phyloP scores from a whole-genome alignment of 2,888 invertebrate genomes.

The Lamproptera curius region DNA sequence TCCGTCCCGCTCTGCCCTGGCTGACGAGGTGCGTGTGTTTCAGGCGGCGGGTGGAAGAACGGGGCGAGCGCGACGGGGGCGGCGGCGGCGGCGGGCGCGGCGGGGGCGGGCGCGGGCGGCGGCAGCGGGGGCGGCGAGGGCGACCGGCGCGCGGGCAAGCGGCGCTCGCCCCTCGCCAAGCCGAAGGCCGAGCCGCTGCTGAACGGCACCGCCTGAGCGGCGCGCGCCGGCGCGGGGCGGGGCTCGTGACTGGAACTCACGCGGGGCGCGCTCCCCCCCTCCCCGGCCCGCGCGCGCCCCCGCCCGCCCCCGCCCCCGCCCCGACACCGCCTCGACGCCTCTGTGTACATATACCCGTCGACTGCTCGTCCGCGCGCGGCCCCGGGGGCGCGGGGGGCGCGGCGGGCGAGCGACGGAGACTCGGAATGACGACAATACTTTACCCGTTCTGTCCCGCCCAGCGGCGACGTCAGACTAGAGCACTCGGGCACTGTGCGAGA shows the following conservation, averaged over 20 bases:
- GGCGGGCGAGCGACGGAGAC: slow-evolving; percentile 48
- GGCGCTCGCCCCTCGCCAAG: slow-evolving; percentile 66
- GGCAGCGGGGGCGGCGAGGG: slow-evolving; percentile 27
- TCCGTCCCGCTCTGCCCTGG: too few relatives aligned
- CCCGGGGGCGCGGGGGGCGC: slow-evolving; percentile 44
- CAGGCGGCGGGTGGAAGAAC: slow-evolving; percentile 68
- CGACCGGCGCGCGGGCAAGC: slow-evolving; percentile 36
- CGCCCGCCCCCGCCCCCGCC: slow-evolving; percentile 34
- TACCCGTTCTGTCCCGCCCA: slow-evolving; percentile 28
- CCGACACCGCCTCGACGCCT: background rate
- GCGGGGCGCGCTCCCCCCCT: too few relatives aligned
- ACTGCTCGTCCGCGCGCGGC: background rate
- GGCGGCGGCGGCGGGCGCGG: slow-evolving; percentile 34
- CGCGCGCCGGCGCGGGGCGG: slow-evolving; percentile 22
- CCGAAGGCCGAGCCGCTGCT: slow-evolving; percentile 80
- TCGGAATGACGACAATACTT: slow-evolving; percentile 31
- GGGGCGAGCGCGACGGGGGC: slow-evolving; percentile 32
- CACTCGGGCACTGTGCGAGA: background rate
- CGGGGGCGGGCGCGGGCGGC: slow-evolving; percentile 35
- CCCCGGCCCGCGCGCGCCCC: slow-evolving; percentile 9
- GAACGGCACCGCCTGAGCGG: slow-evolving; percentile 79
- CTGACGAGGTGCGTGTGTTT: background rate
- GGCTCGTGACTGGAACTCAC: slow-evolving; percentile 10
- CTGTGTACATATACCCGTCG: background rate
- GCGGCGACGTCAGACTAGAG: slow-evolving; percentile 21